A percentile compares a stretch with the other conserved stretches of the same genome.
Conservation (phyloP, 2,888 invertebrate species). For the Dione vanillae region DNA sequence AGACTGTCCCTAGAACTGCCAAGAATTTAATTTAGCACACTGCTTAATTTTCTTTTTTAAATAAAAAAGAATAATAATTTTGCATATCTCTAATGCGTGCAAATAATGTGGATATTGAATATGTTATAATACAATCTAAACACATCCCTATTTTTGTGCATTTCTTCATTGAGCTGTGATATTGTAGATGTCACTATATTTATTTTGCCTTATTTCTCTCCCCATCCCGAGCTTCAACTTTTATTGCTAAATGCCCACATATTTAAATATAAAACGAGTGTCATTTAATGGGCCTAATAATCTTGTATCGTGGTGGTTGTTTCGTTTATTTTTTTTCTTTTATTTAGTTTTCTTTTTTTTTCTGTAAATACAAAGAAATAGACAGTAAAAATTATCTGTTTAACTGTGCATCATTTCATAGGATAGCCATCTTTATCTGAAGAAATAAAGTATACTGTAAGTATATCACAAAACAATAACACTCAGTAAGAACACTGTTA, state of each 20-base stretch:
- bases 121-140: slow-evolving; percentile 12
- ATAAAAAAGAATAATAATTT: slow-evolving; percentile 17
- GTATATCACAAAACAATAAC: slow-evolving; percentile 84
- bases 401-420: slow-evolving; percentile 90
- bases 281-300: slow-evolving; percentile 31
- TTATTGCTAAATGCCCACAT: slow-evolving; percentile 50
- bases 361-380: slow-evolving; percentile 84
- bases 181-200: slow-evolving; percentile 51
- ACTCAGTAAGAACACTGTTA: slow-evolving; percentile 82
- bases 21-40: slow-evolving; percentile 44
- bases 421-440: slow-evolving; percentile 87
- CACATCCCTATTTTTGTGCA: slow-evolving; percentile 38
- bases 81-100: slow-evolving; percentile 40
- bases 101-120: slow-evolving; percentile 22
- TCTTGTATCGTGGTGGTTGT: slow-evolving; percentile 40
- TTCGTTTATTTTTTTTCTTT: slow-evolving; percentile 42
- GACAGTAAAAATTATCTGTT: slow-evolving; percentile 89
- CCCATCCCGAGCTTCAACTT: slow-evolving; percentile 57
- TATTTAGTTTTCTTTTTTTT: slow-evolving; percentile 63
- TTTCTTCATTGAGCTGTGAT: slow-evolving; percentile 39
- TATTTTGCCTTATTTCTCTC: slow-evolving; percentile 54
- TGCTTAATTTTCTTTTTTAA: slow-evolving; percentile 43
- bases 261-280: slow-evolving; percentile 34
- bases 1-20: slow-evolving; percentile 29
- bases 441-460: slow-evolving; percentile 85